Evolutionary conservation across 2,888 invertebrate genomes (phyloP).

Genomic region (Augiades crinisus): DNA sequence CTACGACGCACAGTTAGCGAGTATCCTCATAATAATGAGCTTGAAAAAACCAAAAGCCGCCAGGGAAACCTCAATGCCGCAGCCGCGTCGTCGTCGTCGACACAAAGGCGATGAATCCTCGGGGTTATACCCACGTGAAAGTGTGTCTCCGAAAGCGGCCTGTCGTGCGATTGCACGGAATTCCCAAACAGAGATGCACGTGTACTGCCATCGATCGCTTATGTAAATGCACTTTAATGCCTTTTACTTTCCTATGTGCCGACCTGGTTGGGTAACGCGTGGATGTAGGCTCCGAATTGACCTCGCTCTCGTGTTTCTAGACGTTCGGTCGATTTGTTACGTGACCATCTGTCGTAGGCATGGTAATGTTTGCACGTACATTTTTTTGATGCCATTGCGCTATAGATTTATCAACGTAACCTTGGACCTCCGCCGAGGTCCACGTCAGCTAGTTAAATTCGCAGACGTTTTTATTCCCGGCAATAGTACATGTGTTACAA

Average conservation of each 20-base stretch:
- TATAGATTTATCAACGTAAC: conserved; percentile 6
- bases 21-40: background rate
- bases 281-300: background rate
- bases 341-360: background rate
- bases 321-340: background rate
- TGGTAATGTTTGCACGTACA: background rate
- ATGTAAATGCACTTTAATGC: conserved; percentile 23
- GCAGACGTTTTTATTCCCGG: background rate
- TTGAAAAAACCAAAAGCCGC: conserved; percentile 6
- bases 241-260: conserved; percentile 25
- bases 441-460: background rate
- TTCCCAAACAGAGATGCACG: conserved; percentile 48
- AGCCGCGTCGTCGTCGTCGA: conserved; percentile 11
- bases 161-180: conserved; percentile 43
- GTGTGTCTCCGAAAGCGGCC: conserved; percentile 38
- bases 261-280: conserved; percentile 4
- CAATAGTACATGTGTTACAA: too few species aligned
- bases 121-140: conserved; percentile 66
- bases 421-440: conserved; percentile 7
- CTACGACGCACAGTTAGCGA: background rate
- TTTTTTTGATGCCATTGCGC: background rate
- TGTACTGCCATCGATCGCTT: conserved; percentile 18
- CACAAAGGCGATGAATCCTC: conserved; percentile 26
- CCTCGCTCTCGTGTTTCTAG: background rate
- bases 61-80: conserved; percentile 38